These are phyloP conservation scores for Drosophila azteca DNA, from an alignment of 1,140 invertebrate genomes.

Conservation along the genomic window DNA sequence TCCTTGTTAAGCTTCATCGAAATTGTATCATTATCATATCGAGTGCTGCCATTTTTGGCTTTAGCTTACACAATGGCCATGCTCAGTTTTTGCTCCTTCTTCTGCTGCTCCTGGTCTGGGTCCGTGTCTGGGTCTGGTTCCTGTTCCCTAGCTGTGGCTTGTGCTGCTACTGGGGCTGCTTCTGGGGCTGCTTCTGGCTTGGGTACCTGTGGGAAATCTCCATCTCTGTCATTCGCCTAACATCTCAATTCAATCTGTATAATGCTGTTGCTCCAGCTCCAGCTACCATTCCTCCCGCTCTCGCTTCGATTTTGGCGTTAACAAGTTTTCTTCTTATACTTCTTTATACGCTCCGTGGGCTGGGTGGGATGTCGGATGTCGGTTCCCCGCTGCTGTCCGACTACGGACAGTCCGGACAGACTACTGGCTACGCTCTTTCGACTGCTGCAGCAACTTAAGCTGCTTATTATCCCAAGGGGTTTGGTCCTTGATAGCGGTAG, in stretches of 20 bases:
- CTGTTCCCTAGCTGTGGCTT: neutral
- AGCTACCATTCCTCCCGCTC: neutral
- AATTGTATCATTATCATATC: constrained; percentile 82
- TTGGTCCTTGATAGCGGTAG: neutral
- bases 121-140: no score
- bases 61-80: constrained; percentile 50
- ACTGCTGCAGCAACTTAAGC: constrained; percentile 55
- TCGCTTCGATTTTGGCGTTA: constrained; percentile 64
- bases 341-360: constrained; percentile 41
- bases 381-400: neutral
- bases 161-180: neutral
- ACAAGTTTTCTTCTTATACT: constrained; percentile 65
- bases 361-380: constrained; percentile 1
- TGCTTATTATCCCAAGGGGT: constrained; percentile 72
- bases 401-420: neutral
- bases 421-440: neutral
- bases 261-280: constrained; percentile 7
- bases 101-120: constrained; percentile 1
- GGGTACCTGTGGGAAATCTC: constrained; percentile 70
- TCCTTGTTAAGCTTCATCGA: constrained; percentile 75
- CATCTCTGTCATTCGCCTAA: constrained; percentile 37
- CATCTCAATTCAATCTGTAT: constrained; percentile 53
- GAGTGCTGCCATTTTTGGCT: constrained; percentile 66
- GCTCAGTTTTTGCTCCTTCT: constrained; percentile 1
- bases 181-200: neutral